Evolutionary conservation across 2,797 vertebrate species (phyloP).

Genomic region (Philypnodon macrostomus): DNA sequence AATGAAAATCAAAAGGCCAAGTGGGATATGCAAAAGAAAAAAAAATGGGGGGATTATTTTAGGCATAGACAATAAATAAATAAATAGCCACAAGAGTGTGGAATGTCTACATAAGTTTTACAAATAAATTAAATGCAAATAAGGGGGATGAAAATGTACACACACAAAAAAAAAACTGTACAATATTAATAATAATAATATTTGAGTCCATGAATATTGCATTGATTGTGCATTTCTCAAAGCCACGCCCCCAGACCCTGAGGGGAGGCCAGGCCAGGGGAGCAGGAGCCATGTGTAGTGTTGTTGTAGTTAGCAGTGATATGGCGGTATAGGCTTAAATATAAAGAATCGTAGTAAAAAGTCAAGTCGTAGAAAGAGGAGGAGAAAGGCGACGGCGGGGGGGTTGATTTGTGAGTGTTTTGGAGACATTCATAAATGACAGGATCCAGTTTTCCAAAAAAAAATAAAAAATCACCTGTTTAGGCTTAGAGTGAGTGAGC

Average conservation of each 20-base stretch:
- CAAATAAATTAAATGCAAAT: conserved; percentile 90
- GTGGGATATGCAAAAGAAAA: conserved; percentile 68
- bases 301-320: conserved; percentile 81
- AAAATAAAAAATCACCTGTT: conserved; percentile 83
- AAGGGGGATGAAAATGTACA: conserved; percentile 58
- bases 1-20: conserved; percentile 81
- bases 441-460: conserved; percentile 77
- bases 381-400: conserved; percentile 27
- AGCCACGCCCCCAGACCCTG: conserved; percentile 72
- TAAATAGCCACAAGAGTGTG: conserved; percentile 92
- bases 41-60: conserved; percentile 61
- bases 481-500: conserved; percentile 83
- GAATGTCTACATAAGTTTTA: conserved; percentile 84
- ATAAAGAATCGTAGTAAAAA: conserved; percentile 38
- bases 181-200: too few relatives aligned
- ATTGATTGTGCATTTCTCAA: conserved; percentile 97
- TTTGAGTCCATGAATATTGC: conserved; percentile 87
- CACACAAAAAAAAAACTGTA: conserved; percentile 71
- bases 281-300: conserved; percentile 68
- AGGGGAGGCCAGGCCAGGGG: conserved; percentile 77
- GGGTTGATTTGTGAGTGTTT: conserved; percentile 47
- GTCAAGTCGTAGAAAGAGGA: conserved; percentile 15
- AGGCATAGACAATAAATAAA: conserved; percentile 92
- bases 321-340: conserved; percentile 65
- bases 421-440: conserved; percentile 81